These are phyloP conservation scores for Athetis lepigone DNA, from an alignment of 2,888 invertebrate species.

Conservation along the genomic window DNA sequence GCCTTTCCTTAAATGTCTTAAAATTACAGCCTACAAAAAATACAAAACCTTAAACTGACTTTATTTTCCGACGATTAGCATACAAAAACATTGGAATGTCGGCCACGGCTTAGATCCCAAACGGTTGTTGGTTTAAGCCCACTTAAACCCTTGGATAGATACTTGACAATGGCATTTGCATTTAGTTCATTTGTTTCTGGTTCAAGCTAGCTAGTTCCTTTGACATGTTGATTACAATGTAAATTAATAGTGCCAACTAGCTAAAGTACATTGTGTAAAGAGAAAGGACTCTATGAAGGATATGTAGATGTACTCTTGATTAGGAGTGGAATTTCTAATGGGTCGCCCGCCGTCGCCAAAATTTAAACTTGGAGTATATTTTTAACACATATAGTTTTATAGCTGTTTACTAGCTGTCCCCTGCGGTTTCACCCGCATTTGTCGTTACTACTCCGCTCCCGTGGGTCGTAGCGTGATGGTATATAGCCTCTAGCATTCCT, in stretches of 20 bases:
- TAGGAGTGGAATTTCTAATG: slow-evolving; percentile 11
- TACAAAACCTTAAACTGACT: slow-evolving; percentile 10
- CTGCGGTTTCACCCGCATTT: too few relatives aligned
- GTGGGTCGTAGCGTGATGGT: too few relatives aligned
- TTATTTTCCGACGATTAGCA: slow-evolving; percentile 50
- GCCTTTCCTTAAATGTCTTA: neutral
- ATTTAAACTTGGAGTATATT: neutral
- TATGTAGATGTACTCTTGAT: slow-evolving; percentile 15
- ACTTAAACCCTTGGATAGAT: slow-evolving; percentile 60
- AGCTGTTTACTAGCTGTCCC: too few relatives aligned
- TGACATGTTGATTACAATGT: slow-evolving; percentile 65
- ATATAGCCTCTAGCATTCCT: too few relatives aligned
- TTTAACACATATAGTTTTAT: too few relatives aligned
- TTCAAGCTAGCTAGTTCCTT: slow-evolving; percentile 58
- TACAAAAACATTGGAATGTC: slow-evolving; percentile 53
- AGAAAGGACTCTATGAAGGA: slow-evolving; percentile 13
- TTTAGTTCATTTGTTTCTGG: slow-evolving; percentile 66
- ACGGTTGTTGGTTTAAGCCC: slow-evolving; percentile 59
- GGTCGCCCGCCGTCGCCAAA: neutral
- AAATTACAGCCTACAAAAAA: slow-evolving; percentile 18
- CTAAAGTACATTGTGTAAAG: slow-evolving; percentile 26
- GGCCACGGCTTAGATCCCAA: slow-evolving; percentile 49
- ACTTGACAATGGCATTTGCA: slow-evolving; percentile 64
- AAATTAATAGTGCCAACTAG: slow-evolving; percentile 59
- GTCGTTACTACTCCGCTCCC: too few relatives aligned